Evolutionary conservation across 2,797 vertebrate genomes (phyloP).

Genomic region (Ambastaia sidthimunki): DNA sequence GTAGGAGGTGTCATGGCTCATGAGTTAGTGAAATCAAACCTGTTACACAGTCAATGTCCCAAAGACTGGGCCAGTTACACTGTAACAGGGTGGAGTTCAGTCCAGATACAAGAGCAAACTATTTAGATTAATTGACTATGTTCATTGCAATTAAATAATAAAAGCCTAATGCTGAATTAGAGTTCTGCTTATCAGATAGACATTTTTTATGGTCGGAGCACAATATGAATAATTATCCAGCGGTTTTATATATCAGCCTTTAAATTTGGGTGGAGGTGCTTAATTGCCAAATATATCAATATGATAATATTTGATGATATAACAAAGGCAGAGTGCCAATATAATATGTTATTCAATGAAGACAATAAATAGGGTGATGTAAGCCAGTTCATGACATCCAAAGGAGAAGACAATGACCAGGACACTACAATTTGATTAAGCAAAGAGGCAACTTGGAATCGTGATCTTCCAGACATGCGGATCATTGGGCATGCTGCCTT

Average conservation of each 20-base stretch:
- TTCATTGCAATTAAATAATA: constrained; percentile 13
- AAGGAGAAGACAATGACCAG: constrained; percentile 15
- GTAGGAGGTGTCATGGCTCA: constrained; percentile 35
- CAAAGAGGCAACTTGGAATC: neutral
- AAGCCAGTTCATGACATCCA: neutral
- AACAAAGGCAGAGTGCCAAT: constrained; percentile 2
- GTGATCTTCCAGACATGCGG: neutral
- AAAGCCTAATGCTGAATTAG: neutral
- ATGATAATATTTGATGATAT: constrained; percentile 11
- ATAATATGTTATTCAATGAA: constrained; percentile 28
- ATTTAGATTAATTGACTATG: constrained; percentile 8
- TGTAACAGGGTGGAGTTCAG: constrained; percentile 18
- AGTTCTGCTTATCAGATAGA: constrained; percentile 6
- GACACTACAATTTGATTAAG: constrained; percentile 5
- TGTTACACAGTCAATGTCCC: constrained; percentile 16
- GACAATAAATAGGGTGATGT: constrained; percentile 18
- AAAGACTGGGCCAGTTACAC: constrained; percentile 9
- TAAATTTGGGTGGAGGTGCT: constrained; percentile 12
- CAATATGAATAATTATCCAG: neutral
- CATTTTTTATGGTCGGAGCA: neutral
- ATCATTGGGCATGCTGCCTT: constrained; percentile 16
- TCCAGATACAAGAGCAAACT: constrained; percentile 9
- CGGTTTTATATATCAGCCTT: neutral
- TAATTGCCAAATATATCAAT: constrained; percentile 19
- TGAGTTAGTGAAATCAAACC: constrained; percentile 21